Percentiles rank a stretch among this genome's conserved stretches.
These are phyloP conservation scores for Oncorhynchus mykiss DNA, from an alignment of 2,113 vertebrate genomes.

Conservation along the genomic window DNA sequence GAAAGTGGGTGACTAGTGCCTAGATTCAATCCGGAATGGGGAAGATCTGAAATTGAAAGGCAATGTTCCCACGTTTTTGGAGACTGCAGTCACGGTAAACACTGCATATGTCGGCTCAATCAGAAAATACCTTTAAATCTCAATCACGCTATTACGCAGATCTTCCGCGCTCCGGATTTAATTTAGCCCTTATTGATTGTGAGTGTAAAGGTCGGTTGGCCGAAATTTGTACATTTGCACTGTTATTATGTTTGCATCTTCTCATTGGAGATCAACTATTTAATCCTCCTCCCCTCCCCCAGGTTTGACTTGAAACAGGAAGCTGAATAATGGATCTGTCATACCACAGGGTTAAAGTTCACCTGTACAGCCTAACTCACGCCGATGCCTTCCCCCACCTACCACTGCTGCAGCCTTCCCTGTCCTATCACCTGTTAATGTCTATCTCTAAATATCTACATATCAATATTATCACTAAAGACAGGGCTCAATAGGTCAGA, in stretches of 20 bases:
- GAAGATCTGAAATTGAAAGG: slow-evolving; percentile 23
- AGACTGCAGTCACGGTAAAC: too few species aligned
- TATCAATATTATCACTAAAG: slow-evolving; percentile 1
- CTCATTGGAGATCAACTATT: neutral
- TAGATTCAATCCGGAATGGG: slow-evolving; percentile 70
- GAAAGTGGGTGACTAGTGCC: slow-evolving; percentile 51
- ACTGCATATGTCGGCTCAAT: too few species aligned
- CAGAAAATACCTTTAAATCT: too few species aligned
- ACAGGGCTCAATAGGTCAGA: neutral
- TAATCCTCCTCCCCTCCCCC: slow-evolving; percentile 9
- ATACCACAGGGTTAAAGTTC: neutral
- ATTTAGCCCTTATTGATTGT: neutral
- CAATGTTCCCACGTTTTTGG: too few species aligned
- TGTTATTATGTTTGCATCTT: neutral
- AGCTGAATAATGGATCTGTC: slow-evolving; percentile 44
- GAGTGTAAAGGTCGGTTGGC: too few species aligned
- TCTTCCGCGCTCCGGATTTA: too few species aligned
- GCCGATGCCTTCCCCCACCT: slow-evolving; percentile 55
- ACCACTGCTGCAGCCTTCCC: neutral
- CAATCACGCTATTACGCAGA: too few species aligned
- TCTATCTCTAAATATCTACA: neutral
- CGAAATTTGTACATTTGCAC: neutral
- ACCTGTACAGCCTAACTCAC: slow-evolving; percentile 27
- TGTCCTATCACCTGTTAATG: neutral
- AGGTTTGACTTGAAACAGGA: slow-evolving; percentile 74